Conservation (phyloP, 2,888 invertebrate genomes). For the Pachliopta kotzebuea region DNA sequence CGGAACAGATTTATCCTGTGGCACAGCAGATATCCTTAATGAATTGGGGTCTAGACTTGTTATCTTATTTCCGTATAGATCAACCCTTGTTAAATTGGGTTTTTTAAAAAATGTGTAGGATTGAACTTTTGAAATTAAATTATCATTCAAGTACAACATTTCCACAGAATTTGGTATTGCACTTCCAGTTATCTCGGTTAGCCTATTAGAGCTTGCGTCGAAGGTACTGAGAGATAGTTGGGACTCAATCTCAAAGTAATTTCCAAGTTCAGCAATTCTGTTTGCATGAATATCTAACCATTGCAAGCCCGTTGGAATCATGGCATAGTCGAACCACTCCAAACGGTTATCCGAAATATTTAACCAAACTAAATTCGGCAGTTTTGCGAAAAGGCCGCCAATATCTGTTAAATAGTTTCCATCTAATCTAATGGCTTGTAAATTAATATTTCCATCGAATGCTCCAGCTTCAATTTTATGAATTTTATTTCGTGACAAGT, state of each 20-base stretch:
- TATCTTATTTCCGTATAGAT: constrained; percentile 90
- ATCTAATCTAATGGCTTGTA: constrained; percentile 90
- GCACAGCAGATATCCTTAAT: constrained; percentile 87
- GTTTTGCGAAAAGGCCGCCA: constrained; percentile 87
- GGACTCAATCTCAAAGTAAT: constrained; percentile 91
- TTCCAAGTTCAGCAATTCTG: constrained; percentile 90
- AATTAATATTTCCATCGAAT: constrained; percentile 88
- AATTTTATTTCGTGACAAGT: constrained; percentile 91
- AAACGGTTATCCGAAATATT: constrained; percentile 93
- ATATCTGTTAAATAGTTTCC: constrained; percentile 90
- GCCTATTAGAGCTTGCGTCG: constrained; percentile 90
- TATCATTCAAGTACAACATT: constrained; percentile 89
- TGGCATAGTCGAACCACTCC: constrained; percentile 91
- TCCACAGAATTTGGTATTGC: constrained; percentile 92
- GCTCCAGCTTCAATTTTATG: constrained; percentile 88
- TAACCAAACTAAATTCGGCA: constrained; percentile 91
- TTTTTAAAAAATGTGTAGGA: constrained; percentile 94
- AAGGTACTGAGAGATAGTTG: constrained; percentile 88
- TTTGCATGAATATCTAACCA: constrained; percentile 93
- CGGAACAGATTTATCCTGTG: constrained; percentile 85
- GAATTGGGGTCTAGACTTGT: constrained; percentile 88
- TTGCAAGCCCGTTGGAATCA: constrained; percentile 90
- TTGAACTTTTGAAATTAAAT: constrained; percentile 90
- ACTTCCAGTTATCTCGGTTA: constrained; percentile 90
- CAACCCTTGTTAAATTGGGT: constrained; percentile 90